Percentiles rank a stretch among this genome's conserved stretches.
Evolutionary conservation across 2,797 vertebrate genomes (phyloP).

Genomic region (Pristis pectinata): DNA sequence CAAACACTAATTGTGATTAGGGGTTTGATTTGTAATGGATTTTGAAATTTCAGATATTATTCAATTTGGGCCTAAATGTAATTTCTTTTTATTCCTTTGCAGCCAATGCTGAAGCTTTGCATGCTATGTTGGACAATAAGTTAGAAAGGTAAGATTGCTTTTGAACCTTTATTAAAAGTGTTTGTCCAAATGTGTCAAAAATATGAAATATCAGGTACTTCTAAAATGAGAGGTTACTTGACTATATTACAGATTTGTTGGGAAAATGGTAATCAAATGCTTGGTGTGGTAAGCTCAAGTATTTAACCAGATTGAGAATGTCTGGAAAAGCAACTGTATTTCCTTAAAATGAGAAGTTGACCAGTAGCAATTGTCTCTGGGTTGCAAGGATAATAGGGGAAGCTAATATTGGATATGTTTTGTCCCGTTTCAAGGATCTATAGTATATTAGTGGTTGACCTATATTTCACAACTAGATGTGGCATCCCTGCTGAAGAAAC

Average conservation of each 20-base stretch:
- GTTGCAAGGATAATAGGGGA: neutral
- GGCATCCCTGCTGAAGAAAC: neutral
- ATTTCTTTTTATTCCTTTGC: conserved; percentile 46
- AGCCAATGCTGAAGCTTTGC: conserved; percentile 89
- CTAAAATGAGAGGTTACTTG: neutral
- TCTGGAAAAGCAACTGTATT: no score
- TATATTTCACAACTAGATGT: neutral
- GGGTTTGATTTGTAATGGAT: neutral
- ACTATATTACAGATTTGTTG: neutral
- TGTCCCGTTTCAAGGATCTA: neutral
- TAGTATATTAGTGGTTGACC: neutral
- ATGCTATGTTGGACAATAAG: conserved; percentile 85
- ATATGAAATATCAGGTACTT: neutral
- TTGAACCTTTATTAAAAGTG: neutral
- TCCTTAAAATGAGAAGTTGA: neutral
- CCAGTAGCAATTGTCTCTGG: neutral
- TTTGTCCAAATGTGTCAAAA: neutral
- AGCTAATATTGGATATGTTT: neutral
- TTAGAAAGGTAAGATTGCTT: conserved; percentile 71
- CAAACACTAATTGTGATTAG: neutral
- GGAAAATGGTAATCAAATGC: neutral
- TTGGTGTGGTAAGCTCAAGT: neutral
- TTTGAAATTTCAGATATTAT: neutral
- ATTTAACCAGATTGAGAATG: neutral
- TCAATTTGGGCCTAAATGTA: conserved; percentile 39